Percentiles rank a stretch among this genome's conserved stretches.
phyloP scores from a whole-genome alignment of 2,888 invertebrate genomes.

The Danaus chrysippus region DNA sequence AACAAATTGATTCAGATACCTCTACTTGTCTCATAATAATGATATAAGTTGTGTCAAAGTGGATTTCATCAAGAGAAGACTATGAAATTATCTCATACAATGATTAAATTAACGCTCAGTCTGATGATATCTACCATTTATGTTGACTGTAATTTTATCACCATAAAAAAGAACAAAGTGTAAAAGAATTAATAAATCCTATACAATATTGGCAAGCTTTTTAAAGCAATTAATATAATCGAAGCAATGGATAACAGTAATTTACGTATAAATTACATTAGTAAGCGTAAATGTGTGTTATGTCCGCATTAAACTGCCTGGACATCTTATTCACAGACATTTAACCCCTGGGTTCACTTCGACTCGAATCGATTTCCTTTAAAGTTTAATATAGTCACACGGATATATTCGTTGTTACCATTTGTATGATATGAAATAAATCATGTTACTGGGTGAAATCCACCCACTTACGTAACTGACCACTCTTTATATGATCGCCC shows the following conservation, averaged over 20 bases:
- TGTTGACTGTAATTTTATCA: too few relatives aligned
- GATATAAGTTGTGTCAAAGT: too few relatives aligned
- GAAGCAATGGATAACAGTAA: constrained; percentile 14
- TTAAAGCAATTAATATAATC: constrained; percentile 14
- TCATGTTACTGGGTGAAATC: constrained; percentile 34
- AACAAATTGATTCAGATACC: too few relatives aligned
- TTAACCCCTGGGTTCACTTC: constrained; percentile 61
- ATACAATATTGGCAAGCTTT: not conserved
- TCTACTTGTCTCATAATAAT: too few relatives aligned
- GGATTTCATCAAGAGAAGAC: too few relatives aligned
- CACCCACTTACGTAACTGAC: constrained; percentile 29
- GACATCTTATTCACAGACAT: constrained; percentile 55
- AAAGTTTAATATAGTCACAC: constrained; percentile 41
- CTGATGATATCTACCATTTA: too few relatives aligned
- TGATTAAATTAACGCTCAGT: too few relatives aligned
- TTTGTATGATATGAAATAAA: constrained; percentile 44
- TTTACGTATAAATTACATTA: constrained; percentile 13
- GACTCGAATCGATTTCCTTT: constrained; percentile 43
- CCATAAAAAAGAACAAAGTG: too few relatives aligned
- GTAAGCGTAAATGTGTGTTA: constrained; percentile 14
- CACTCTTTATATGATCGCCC: constrained; percentile 27
- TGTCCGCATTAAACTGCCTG: constrained; percentile 15
- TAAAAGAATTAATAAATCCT: not conserved
- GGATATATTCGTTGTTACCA: constrained; percentile 38
- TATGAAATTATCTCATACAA: too few relatives aligned